Base-by-base conservation (phyloP, 2,888 invertebrate species). In the Chrysolina americana region DNA sequence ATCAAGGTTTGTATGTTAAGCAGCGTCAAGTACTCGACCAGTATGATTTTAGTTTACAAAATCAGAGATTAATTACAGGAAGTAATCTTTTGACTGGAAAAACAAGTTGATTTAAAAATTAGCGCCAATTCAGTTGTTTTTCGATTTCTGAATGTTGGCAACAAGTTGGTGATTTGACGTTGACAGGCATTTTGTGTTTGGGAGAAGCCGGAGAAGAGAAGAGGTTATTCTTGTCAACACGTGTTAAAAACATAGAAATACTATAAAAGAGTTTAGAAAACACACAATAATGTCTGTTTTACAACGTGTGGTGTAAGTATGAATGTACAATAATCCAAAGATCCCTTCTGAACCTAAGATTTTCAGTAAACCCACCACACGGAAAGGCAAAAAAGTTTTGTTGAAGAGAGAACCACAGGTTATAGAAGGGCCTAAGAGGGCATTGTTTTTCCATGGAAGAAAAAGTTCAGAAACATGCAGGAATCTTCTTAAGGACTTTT, bases 361-460 rank as follows among this genome's bases (percentile, higher is more conserved):
- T 81, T 84, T 89, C 87, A 97, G 97, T 79, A 97, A 97, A 90
- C 95, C 98, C 0, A 95, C 93, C 82, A 97, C 96, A 65, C 94
- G 94, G 64, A 94, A 92, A 86, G 97, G 96, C 21, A 98, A 98
- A 87, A 94, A 95, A 83, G 92, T 94, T 17, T 88, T 99, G 68
- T 89, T 94, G 69, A 92, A 93, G 13, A 92, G 93, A 80, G 97
- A 95, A 84, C 95, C 98, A 0, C 96, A 98, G 87, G 88, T 98
- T 0, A 90, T 95, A 75, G 99, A 99, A 90, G 94, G 95, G 81
- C 91, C 94, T 0, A 98, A 98, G 85, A 93, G 92, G 83, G 92
- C 95, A 63, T 87, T 98, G 77, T 95, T 97, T 84, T 90, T 98
- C 41, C 94, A 94, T 87, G 98, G 98, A 21, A 92, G 94, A 2